Evolutionary conservation across 1,140 invertebrate species (phyloP).

Genomic region (Spodoptera frugiperda): DNA sequence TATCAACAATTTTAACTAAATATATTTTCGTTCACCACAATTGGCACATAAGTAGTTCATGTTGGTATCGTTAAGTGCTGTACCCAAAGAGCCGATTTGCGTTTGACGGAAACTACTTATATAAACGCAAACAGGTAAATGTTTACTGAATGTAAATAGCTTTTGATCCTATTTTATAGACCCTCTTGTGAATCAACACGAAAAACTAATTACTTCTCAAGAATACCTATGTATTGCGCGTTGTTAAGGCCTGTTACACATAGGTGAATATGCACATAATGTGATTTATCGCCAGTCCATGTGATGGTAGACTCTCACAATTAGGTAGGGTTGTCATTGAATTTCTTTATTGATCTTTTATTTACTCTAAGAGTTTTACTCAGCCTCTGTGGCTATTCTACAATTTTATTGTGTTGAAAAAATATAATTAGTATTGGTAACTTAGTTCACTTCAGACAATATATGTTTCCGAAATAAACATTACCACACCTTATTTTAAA

Average conservation of each 20-base stretch:
- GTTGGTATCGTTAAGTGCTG: constrained; percentile 41
- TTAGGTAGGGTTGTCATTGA: too few species aligned
- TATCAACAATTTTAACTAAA: not conserved
- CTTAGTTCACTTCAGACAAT: too few species aligned
- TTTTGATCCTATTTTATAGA: constrained; percentile 35
- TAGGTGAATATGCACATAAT: too few species aligned
- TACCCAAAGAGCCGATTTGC: constrained; percentile 52
- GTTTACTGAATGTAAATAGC: constrained; percentile 41
- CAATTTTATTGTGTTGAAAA: too few species aligned
- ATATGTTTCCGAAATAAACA: too few species aligned
- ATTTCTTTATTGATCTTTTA: too few species aligned
- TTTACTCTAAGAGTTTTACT: too few species aligned
- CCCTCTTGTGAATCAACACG: constrained; percentile 12
- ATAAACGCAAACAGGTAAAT: constrained; percentile 46
- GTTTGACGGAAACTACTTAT: constrained; percentile 39
- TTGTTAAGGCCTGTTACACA: not conserved
- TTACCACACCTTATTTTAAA: too few species aligned
- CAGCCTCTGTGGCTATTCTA: too few species aligned
- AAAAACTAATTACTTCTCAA: constrained; percentile 20
- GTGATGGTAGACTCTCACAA: too few species aligned
- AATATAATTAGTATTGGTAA: too few species aligned
- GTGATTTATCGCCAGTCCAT: too few species aligned
- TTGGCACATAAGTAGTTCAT: constrained; percentile 25
- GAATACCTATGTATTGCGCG: constrained; percentile 1
- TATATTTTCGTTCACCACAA: constrained; percentile 33